phyloP scores from a whole-genome alignment of 2,888 invertebrate genomes.

The Stenolophus ochropezus region DNA sequence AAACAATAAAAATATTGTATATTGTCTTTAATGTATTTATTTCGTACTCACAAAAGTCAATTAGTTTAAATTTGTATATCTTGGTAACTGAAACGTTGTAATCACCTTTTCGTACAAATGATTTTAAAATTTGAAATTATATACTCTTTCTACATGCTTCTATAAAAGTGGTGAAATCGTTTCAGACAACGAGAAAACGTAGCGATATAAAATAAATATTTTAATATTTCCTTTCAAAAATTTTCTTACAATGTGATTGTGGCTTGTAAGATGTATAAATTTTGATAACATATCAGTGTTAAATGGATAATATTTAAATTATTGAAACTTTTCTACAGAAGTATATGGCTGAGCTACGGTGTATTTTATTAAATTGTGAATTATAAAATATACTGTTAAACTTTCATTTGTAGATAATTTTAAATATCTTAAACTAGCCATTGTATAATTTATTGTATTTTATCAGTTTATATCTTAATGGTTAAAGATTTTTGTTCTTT shows the following conservation, averaged over 20 bases:
- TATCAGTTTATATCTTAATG: slow-evolving; percentile 39
- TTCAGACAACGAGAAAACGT: slow-evolving; percentile 28
- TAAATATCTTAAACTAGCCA: slow-evolving; percentile 50
- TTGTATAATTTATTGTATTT: slow-evolving; percentile 40
- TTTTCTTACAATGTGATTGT: slow-evolving; percentile 34
- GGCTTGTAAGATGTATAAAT: slow-evolving; percentile 27
- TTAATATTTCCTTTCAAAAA: slow-evolving; percentile 18
- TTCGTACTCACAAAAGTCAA: slow-evolving; percentile 13
- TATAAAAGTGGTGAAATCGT: not conserved
- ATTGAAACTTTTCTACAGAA: slow-evolving; percentile 51
- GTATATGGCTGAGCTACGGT: slow-evolving; percentile 13
- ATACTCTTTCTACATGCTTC: not conserved
- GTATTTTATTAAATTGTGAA: slow-evolving; percentile 39
- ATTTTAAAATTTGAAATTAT: slow-evolving; percentile 17
- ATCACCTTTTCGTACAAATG: slow-evolving; percentile 1
- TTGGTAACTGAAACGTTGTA: slow-evolving; percentile 5
- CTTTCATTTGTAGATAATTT: slow-evolving; percentile 4
- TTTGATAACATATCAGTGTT: slow-evolving; percentile 55
- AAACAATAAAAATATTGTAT: not conserved
- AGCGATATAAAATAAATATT: slow-evolving; percentile 6
- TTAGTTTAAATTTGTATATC: not conserved
- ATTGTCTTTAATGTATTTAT: not conserved
- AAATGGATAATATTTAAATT: slow-evolving; percentile 46
- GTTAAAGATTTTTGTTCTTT: slow-evolving; percentile 34
- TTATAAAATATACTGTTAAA: slow-evolving; percentile 20